Base-by-base conservation (phyloP, 2,888 invertebrate species). In the Drosophila dives region DNA sequence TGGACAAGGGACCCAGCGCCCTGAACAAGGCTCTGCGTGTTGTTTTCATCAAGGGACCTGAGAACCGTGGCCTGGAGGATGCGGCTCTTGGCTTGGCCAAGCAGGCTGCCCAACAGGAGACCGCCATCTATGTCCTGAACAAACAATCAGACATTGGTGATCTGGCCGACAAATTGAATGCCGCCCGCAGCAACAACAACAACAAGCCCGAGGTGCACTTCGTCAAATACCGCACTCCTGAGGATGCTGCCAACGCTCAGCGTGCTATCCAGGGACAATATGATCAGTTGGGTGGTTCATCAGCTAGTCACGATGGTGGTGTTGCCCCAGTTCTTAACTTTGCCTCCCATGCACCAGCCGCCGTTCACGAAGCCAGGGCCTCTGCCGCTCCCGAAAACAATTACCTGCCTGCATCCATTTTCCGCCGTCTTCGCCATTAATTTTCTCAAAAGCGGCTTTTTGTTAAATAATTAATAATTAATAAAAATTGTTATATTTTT, bases 41-140 rank as follows among this genome's bases (percentile, higher is more conserved):
- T 32, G 76, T 92, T 36, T 92, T 92, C 75, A 85, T 91, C 71
- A 91, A 90, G 81, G 83, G 88, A 54, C 87, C 88, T 63, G 89
- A 89, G 59, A 81, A 87, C 74, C 65, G 64, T 53, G 87, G 83
- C 0, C 51, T 89, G 58, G 89, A 89, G 67, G 53, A 89, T 69
- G 89, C 87, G 20, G 89, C 87, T 17, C 59, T 87, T 45, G 72
- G 75, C n/a, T 63, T 89, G 54, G 89, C 88, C 26, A 89, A 81
- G 53, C 80, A 83, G 65, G 83, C 86, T 64, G 79, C 79, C 60
- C 65, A 89, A 32, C 83, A 89, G 36, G 75, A 83, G 54, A 89
- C 89, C 10, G 91, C 90, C 70, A 91, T 92, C 72, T 92, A 91
- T 80, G 91, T 92, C 26, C 83, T 92, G 7, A 87, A 83, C 79